A percentile compares a stretch with the other conserved stretches of the same genome.
Conservation (phyloP, 2,113 vertebrate genomes). For the Hemiprocne comata region DNA sequence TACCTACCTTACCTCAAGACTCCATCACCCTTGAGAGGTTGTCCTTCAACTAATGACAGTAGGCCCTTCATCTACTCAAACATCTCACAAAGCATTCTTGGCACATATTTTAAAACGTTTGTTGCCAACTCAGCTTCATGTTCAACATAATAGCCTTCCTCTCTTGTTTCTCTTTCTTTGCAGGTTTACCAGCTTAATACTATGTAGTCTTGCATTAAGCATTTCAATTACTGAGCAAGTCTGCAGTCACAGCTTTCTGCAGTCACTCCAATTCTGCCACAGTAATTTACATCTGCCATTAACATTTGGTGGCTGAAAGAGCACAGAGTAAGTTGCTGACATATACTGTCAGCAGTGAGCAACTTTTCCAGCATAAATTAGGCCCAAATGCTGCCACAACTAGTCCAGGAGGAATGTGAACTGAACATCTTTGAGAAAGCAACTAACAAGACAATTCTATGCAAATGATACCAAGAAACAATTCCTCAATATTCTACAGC, state of each 20-base stretch:
- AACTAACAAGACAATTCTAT: not conserved
- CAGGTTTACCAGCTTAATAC: not conserved
- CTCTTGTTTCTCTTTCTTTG: not conserved
- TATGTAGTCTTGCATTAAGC: not conserved
- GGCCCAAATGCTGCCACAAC: not conserved
- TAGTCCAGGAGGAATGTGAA: not conserved
- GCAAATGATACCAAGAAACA: not conserved
- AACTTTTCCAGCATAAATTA: not conserved
- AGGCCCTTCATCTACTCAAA: not conserved
- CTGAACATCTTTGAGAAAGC: not conserved
- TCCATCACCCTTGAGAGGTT: not conserved
- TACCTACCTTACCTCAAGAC: not conserved
- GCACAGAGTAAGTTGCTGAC: not conserved
- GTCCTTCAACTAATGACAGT: not conserved
- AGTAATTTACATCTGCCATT: not conserved
- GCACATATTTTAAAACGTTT: not conserved
- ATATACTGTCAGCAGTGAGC: not conserved
- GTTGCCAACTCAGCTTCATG: not conserved
- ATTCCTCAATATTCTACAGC: not conserved
- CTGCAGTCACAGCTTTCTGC: not conserved
- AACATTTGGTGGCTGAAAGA: not conserved
- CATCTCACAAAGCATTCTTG: not conserved
- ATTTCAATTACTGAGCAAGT: not conserved
- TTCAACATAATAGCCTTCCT: not conserved
- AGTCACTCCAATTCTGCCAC: not conserved